Conservation (phyloP, 2,888 invertebrate species). For the Tetanocera ferruginea region DNA sequence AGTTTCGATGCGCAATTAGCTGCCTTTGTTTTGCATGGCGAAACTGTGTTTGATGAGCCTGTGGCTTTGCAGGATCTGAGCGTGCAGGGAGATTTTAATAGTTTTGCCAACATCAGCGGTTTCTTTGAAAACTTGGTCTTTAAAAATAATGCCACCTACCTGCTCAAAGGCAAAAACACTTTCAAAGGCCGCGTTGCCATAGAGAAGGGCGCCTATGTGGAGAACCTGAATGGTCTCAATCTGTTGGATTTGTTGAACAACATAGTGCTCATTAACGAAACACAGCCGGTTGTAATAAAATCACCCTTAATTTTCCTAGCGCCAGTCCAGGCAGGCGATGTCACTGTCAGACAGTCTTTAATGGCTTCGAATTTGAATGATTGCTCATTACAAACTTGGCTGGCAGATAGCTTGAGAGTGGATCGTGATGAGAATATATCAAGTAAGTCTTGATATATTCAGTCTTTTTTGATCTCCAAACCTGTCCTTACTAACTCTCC, state of each 20-base stretch:
- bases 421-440: constrained; percentile 59
- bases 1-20: constrained; percentile 54
- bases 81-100: constrained; percentile 57
- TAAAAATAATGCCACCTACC: constrained; percentile 50
- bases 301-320: constrained; percentile 66
- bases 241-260: constrained; percentile 65
- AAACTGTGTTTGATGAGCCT: constrained; percentile 49
- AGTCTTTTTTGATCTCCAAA: background rate
- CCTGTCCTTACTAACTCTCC: background rate
- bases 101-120: constrained; percentile 53
- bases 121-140: constrained; percentile 62
- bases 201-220: constrained; percentile 62
- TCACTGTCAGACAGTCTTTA: constrained; percentile 59
- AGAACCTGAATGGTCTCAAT: constrained; percentile 62
- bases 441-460: constrained; percentile 52
- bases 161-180: constrained; percentile 57
- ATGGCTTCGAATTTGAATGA: constrained; percentile 64
- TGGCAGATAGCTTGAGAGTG: constrained; percentile 68
- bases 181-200: constrained; percentile 64
- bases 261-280: constrained; percentile 66
- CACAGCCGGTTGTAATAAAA: constrained; percentile 56
- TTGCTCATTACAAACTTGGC: constrained; percentile 68
- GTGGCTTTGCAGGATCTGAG: constrained; percentile 52
- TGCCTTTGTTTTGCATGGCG: constrained; percentile 58
- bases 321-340: constrained; percentile 57